A percentile compares a stretch with the other conserved stretches of the same genome.
phyloP scores from a whole-genome alignment of 2,113 vertebrate species.

The Macaca fascicularis region T2T-MFA8v1.1 NC_088388.1:115910001-115910500 shows the following conservation, averaged over 20 bases:
- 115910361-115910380: background rate
- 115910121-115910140: background rate
- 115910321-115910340: background rate
- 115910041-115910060: background rate
- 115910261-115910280: background rate
- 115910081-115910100: background rate
- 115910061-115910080: background rate
- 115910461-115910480: background rate
- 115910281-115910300: background rate
- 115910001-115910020: background rate
- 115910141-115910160: background rate
- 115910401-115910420: background rate
- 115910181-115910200: background rate
- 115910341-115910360: background rate
- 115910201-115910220: background rate
- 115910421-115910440: conserved; percentile 18
- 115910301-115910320: background rate
- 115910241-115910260: background rate
- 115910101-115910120: background rate
- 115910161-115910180: rapidly evolving
- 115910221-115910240: background rate
- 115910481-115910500: no score
- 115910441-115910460: background rate
- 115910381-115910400: background rate
- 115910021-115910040: background rate